A percentile compares a stretch with the other conserved stretches of the same genome.
Conservation (phyloP, 2,888 invertebrate species). For the Pyrocoelia pectoralis region DNA sequence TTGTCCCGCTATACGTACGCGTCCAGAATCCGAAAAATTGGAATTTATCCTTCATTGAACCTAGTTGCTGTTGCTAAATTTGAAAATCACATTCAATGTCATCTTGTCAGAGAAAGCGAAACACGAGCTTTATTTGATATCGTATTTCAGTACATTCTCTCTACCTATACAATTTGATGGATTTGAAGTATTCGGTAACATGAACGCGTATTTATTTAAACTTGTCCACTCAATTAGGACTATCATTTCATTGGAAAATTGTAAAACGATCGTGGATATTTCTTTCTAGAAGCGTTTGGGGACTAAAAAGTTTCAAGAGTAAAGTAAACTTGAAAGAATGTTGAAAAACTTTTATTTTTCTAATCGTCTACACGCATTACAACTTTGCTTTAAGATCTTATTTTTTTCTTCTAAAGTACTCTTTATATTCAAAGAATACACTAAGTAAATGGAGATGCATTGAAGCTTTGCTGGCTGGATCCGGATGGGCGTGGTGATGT, state of each 20-base stretch:
- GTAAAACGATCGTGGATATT: not conserved
- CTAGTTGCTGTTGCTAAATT: no score
- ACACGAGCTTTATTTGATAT: no score
- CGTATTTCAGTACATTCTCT: no score
- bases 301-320: not conserved
- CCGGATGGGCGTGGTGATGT: conserved; percentile 53
- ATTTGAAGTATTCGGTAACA: not conserved
- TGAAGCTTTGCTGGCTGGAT: conserved; percentile 29
- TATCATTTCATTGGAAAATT: conserved; percentile 1
- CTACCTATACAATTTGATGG: no score
- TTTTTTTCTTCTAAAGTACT: conserved; percentile 14
- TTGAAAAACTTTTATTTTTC: not conserved
- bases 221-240: not conserved
- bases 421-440: conserved; percentile 16
- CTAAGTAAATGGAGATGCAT: conserved; percentile 33
- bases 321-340: not conserved
- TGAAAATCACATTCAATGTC: no score
- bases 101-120: no score
- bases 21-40: no score
- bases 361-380: conserved; percentile 14
- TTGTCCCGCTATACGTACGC: no score
- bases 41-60: no score
- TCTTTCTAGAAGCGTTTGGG: not conserved
- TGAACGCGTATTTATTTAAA: not conserved
- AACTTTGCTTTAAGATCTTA: conserved; percentile 18